Evolutionary conservation across 2,888 invertebrate genomes (phyloP), one percentile per base, ranked within the genome.

Genomic region (Amblyjoppa proteus): DNA sequence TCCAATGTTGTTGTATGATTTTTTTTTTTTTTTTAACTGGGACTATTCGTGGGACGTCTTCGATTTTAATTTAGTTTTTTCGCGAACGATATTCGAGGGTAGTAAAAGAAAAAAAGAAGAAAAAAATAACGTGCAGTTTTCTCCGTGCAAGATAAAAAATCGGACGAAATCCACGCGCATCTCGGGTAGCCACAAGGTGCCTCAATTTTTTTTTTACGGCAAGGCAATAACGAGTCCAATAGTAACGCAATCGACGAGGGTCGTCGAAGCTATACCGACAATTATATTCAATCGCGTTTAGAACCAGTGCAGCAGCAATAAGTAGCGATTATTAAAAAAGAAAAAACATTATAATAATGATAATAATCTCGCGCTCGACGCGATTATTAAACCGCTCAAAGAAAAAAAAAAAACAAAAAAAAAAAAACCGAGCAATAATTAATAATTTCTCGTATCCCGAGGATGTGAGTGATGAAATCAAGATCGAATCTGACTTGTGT

Each of bases 111-210:
- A 56, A 56, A 9, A 6, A 9, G 11, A 56, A 11, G 0, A 25
- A 58, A 58, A 31, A 45, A 41, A 20, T 20, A 20, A 7, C 58
- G 41, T 31, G 20, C 41, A 45, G 25, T 28, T 28, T 69, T 81
- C 56, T 45, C 45, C 56, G 68, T 25, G 77, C 58, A 70, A 73
- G 49, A 56, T 64, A 5, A 31, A 28, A 11, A 20, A 20, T 20
- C 61, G 61, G 61, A 34, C 58, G 61, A 61, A 64, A 41, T 75
- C 49, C 45, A 31, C 64, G 31, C n/a, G 49, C 64, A 84, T 81
- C 70, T 76, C 76, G 76, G 49, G 71, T 73, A 77, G 53, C 71
- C 81, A 71, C 34, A 77, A 73, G 58, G 81, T 77, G 84, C 68
- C 81, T 81, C 76, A 45, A 76, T 49, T 70, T 75, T 20, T 75